Conservation (phyloP, 1,140 invertebrate genomes). For the Scylla paramamosain region DNA sequence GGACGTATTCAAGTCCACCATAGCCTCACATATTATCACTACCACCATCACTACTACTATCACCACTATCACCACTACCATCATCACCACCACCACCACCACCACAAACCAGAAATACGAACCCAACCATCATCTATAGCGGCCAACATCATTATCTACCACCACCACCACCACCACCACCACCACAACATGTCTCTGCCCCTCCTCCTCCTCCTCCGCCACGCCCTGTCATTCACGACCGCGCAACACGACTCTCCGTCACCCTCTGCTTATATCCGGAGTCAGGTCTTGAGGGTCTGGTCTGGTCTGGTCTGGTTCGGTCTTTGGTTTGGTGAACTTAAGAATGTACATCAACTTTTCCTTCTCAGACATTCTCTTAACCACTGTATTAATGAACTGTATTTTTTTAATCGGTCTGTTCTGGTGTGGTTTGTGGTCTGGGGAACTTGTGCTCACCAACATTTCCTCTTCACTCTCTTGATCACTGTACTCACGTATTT, state of each 20-base stretch:
- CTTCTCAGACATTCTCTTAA: too few species aligned
- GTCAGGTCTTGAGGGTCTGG: background rate
- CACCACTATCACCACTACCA: background rate
- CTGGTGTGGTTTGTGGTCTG: too few species aligned
- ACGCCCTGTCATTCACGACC: conserved; percentile 19
- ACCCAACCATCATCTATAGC: background rate
- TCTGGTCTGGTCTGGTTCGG: too few species aligned
- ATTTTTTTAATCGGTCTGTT: too few species aligned
- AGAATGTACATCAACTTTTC: too few species aligned
- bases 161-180: conserved; percentile 27
- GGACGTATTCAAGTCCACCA: too few species aligned
- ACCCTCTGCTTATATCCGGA: background rate
- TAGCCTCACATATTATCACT: background rate
- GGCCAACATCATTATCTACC: background rate
- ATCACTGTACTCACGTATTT: too few species aligned
- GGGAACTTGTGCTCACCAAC: too few species aligned
- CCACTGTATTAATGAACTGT: too few species aligned
- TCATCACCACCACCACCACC: background rate
- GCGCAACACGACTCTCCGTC: conserved; percentile 8
- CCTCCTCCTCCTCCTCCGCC: conserved; percentile 9
- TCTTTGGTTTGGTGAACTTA: too few species aligned
- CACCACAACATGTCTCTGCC: background rate
- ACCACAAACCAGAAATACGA: background rate
- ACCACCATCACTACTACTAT: too few species aligned
- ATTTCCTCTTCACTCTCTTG: too few species aligned